Evolutionary conservation across 2,797 vertebrate species (phyloP).

Genomic region (Ptychobarbus kaznakovi): DNA sequence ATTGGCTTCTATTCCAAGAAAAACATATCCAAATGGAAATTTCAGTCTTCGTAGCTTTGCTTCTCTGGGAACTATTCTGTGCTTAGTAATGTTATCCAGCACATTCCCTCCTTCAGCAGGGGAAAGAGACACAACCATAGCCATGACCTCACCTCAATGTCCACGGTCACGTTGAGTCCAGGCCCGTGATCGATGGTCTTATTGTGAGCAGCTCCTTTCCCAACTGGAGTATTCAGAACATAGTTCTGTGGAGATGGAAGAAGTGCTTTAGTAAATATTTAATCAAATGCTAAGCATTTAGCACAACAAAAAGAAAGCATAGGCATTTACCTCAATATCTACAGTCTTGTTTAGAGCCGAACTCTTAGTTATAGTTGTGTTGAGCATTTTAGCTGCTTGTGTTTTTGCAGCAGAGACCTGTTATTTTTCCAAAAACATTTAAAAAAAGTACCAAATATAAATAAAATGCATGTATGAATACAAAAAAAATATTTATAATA

Average conservation of each 20-base stretch:
- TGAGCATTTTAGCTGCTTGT: conserved; percentile 37
- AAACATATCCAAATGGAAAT: neutral
- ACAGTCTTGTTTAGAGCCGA: conserved; percentile 56
- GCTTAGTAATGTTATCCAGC: no score
- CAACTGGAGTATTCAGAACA: conserved; percentile 69
- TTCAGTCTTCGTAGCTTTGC: neutral
- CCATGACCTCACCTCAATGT: conserved; percentile 70
- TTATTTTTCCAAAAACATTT: neutral
- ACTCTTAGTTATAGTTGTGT: conserved; percentile 48
- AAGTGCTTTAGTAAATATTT: neutral
- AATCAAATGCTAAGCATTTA: neutral
- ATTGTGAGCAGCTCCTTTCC: conserved; percentile 71
- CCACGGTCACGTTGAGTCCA: conserved; percentile 76
- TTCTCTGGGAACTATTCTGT: neutral
- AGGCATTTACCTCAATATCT: conserved; percentile 57
- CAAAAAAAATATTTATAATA: no score
- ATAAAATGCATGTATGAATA: no score
- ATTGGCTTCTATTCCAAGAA: neutral
- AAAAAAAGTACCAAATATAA: neutral
- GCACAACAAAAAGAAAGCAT: no score
- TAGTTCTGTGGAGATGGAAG: conserved; percentile 60
- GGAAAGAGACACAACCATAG: neutral
- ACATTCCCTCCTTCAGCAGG: no score
- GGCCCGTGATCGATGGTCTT: conserved; percentile 69
- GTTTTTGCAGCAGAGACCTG: conserved; percentile 18